phyloP scores from a whole-genome alignment of 1,140 invertebrate species.

The Drosophila nebulosa region DNA sequence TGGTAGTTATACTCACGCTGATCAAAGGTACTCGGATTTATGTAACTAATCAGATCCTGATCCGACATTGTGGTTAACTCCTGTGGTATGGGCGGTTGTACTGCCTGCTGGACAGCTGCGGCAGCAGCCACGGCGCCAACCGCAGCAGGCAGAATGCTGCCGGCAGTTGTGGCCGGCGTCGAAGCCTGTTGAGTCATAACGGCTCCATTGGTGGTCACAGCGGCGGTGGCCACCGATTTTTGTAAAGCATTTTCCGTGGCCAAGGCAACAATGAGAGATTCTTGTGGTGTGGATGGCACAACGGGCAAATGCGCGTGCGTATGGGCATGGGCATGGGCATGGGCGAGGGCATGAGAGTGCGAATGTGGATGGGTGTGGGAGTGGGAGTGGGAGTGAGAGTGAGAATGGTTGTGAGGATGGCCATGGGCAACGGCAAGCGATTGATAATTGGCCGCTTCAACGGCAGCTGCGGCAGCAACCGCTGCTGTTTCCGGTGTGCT shows the following conservation, averaged over 20 bases:
- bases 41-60: slow-evolving; percentile 91
- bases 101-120: slow-evolving; percentile 51
- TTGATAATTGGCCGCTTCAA: slow-evolving; percentile 51
- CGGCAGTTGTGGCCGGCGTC: slow-evolving; percentile 40
- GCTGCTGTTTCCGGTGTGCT: slow-evolving; percentile 37
- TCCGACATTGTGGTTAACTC: slow-evolving; percentile 91
- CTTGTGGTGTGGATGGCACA: slow-evolving; percentile 71
- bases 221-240: slow-evolving; percentile 75
- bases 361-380: slow-evolving; percentile 13
- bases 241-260: slow-evolving; percentile 74
- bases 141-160: slow-evolving; percentile 57
- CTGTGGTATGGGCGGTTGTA: slow-evolving; percentile 84
- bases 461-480: slow-evolving; percentile 45
- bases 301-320: slow-evolving; percentile 48
- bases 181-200: slow-evolving; percentile 75
- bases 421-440: slow-evolving; percentile 33
- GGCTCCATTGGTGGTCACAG: slow-evolving; percentile 73
- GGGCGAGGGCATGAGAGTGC: too few relatives aligned
- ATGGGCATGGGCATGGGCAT: neutral
- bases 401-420: slow-evolving; percentile 13
- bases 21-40: slow-evolving; percentile 93
- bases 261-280: slow-evolving; percentile 78
- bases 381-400: slow-evolving; percentile 6
- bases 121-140: slow-evolving; percentile 63
- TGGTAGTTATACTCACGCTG: slow-evolving; percentile 84